Conservation (phyloP, 2,113 vertebrate genomes). For the Gobio gobio region DNA sequence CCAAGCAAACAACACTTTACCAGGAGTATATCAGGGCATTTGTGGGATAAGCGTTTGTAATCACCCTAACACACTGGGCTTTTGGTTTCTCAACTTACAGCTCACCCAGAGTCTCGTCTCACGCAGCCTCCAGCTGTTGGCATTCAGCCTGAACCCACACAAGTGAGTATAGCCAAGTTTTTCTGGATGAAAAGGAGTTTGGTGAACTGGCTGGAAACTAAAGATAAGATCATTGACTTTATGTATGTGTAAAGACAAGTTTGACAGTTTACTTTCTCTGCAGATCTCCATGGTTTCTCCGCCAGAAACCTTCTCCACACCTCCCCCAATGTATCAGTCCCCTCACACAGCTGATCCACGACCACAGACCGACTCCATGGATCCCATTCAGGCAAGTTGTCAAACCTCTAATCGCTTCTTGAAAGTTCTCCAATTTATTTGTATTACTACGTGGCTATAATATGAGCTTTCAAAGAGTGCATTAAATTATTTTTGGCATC, state of each 20-base stretch:
- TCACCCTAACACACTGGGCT: not conserved
- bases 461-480: not conserved
- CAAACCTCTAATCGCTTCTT: not conserved
- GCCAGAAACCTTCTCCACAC: slow-evolving; percentile 82
- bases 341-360: slow-evolving; percentile 86
- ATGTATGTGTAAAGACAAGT: not conserved
- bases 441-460: not conserved
- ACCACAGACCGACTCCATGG: slow-evolving; percentile 85
- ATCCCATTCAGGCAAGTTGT: slow-evolving; percentile 88
- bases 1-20: too few species aligned
- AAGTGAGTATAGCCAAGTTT: slow-evolving; percentile 75
- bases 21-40: not conserved
- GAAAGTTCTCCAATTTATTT: too few species aligned
- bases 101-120: slow-evolving; percentile 90
- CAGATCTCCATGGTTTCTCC: slow-evolving; percentile 89
- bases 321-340: slow-evolving; percentile 88
- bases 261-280: not conserved
- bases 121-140: slow-evolving; percentile 86
- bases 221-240: not conserved
- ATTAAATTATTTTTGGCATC: not conserved
- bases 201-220: not conserved
- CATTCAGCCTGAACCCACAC: slow-evolving; percentile 89
- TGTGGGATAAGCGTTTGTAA: slow-evolving; percentile 8
- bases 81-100: slow-evolving; percentile 65
- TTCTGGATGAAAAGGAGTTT: not conserved